Evolutionary conservation across 2,113 vertebrate species (phyloP), one percentile per base, ranked within the genome.

Genomic region (Ptilonorhynchus violaceus): DNA sequence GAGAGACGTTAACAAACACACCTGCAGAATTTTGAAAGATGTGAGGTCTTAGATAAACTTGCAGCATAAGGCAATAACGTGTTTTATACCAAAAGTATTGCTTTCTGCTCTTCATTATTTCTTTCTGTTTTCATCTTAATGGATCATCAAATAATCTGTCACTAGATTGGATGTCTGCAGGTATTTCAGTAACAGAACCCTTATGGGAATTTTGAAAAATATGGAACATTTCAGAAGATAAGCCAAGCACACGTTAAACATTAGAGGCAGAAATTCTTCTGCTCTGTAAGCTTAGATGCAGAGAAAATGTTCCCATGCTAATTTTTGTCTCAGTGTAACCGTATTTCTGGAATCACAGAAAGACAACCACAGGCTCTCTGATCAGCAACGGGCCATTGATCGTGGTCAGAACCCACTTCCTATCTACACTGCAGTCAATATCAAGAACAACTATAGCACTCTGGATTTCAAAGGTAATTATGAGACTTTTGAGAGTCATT

Each of bases 381-480:
- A 98, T 84, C 98, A 99, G 91, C 98, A 97, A 85, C 85, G 17
- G 83, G 98, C 99, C 75, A 75, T 99, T 72, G 96, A 95, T 74
- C 85, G 24, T 7, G 99, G 98, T 52, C 98, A 99, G 97, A 99
- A 99, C 90, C 98, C 99, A 58, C 85, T 99, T 59, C 99, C 98
- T 27, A 98, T 99, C 68, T 99, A 99, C 88, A 98, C 98, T 72
- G 98, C 99, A 62, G 97, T 99, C 95, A 99, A 98, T 84, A 98
- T 98, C 92, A 99, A 99, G 96, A 96, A 85, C 67, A 97, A 91
- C 76, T 97, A 98, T 19, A 98, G 97, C 47, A 98, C 98, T 85
- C 88, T 97, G 95, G 98, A 98, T 89, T 98, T 98, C 97, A 98
- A 96, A 80, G 98, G 98, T 98, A 94, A 75, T 52, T 37, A 62